phyloP scores from a whole-genome alignment of 2,113 vertebrate species.

The Cyprinus carpio region DNA sequence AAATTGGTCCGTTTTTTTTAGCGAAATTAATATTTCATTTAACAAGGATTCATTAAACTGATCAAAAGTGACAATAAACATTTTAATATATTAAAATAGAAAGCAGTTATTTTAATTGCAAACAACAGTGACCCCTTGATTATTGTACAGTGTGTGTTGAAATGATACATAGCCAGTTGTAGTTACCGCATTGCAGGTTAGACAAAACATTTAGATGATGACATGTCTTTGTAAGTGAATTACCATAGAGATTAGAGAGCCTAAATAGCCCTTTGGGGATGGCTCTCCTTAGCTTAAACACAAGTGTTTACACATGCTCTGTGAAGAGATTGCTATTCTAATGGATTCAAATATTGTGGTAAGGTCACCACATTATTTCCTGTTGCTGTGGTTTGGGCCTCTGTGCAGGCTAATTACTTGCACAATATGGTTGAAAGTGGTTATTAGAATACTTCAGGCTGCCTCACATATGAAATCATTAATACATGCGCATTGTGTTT shows the following conservation, averaged over 20 bases:
- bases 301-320: constrained; percentile 21
- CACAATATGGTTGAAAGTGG: constrained; percentile 1
- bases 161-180: neutral
- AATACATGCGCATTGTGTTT: constrained; percentile 1
- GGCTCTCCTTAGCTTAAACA: constrained; percentile 18
- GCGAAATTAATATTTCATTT: neutral
- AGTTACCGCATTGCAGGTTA: constrained; percentile 14
- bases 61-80: neutral
- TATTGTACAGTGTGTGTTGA: constrained; percentile 33
- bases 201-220: constrained; percentile 13
- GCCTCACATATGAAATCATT: neutral
- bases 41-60: neutral
- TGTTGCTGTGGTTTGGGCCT: constrained; percentile 33
- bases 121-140: neutral
- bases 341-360: constrained; percentile 42
- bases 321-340: constrained; percentile 25
- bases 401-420: constrained; percentile 30
- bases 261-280: constrained; percentile 40
- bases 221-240: constrained; percentile 49
- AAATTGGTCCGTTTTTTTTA: too few species aligned
- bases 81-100: too few species aligned
- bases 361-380: constrained; percentile 45
- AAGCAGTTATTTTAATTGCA: neutral
- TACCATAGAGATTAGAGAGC: constrained; percentile 36
- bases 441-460: neutral